Base-by-base conservation (phyloP, 2,797 vertebrate species). In the Pelochelys cantorii region DNA sequence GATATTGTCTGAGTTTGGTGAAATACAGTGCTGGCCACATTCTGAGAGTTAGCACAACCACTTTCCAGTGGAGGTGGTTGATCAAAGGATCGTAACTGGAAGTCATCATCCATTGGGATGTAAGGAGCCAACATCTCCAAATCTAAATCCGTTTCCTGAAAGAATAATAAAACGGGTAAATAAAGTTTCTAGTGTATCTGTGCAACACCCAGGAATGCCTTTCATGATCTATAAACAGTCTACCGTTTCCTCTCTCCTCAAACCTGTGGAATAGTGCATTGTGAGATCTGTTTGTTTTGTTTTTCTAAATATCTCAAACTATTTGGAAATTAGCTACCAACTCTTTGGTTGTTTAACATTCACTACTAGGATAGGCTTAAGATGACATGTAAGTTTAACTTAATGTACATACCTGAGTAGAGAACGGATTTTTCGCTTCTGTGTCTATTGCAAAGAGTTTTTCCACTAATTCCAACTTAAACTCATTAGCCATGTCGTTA, bases 91-190 rank as follows among this genome's bases (percentile, higher is more conserved):
- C 98, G 98, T 94, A 99, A 98, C 98, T 99, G 99, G 98, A 99
- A 99, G 96, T 99, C 99, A 42, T 99, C 99, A 56, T 99, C 99
- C 99, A 99, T 99, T 59, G 99, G 98, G 97, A 99, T 99, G 95
- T 99, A 99, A 17, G 99, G 99, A 81, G 99, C 99, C 82, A 99
- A 97, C 99, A 99, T 99, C 97, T 99, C 99, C 97, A 99, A 97
- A 93, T 99, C 99, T 93, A 99, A 98, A 97, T 99, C 98, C 9
- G 98, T 98, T 92, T 98, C 98, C 99, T 99, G 94, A 48, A 97
- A 94, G 91, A 92, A 86, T 34, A 1, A 86, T 27, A 86, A 56
- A 60, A n/a, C 23, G n/a, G 7, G 17, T 55, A 27, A 34, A 55
- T 68, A 52, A 54, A 86, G 90, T 2, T 71, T 31, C 29, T 0